Evolutionary conservation across 2,113 vertebrate genomes (phyloP).

Genomic region (Tachuris rubrigastra): DNA sequence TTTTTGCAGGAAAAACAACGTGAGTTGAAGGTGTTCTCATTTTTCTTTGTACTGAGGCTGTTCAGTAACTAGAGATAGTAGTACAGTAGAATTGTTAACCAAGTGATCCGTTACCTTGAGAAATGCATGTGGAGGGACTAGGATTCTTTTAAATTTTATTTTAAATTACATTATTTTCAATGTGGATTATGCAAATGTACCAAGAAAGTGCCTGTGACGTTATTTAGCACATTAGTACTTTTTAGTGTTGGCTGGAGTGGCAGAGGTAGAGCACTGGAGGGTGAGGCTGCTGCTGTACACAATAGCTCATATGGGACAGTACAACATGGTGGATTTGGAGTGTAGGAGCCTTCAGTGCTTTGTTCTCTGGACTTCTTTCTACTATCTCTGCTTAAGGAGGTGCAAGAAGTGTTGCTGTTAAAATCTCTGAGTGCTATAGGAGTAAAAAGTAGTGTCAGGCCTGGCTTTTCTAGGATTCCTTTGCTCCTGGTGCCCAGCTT

Average conservation of each 20-base stretch:
- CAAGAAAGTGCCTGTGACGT: background rate
- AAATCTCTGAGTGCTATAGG: background rate
- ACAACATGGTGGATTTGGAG: accelerated
- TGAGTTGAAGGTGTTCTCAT: slow-evolving; percentile 48
- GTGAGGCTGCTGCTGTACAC: background rate
- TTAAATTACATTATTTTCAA: background rate
- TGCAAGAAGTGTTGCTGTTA: background rate
- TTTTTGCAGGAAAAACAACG: slow-evolving; percentile 76
- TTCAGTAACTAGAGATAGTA: background rate
- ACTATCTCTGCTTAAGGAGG: background rate
- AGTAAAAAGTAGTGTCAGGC: background rate
- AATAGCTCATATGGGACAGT: background rate
- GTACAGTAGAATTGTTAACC: background rate
- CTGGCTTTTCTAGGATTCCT: background rate
- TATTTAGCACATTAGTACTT: background rate
- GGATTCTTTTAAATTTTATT: background rate
- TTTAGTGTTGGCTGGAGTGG: background rate
- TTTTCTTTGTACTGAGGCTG: background rate
- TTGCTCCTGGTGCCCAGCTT: background rate
- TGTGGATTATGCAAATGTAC: background rate
- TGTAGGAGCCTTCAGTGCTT: background rate
- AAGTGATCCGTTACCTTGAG: background rate
- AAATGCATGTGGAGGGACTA: background rate
- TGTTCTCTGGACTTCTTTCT: background rate
- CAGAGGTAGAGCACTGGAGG: background rate